Percentiles rank a stretch among this genome's conserved stretches.
Evolutionary conservation across 2,113 vertebrate species (phyloP).

Genomic region (Tautogolabrus adspersus): DNA sequence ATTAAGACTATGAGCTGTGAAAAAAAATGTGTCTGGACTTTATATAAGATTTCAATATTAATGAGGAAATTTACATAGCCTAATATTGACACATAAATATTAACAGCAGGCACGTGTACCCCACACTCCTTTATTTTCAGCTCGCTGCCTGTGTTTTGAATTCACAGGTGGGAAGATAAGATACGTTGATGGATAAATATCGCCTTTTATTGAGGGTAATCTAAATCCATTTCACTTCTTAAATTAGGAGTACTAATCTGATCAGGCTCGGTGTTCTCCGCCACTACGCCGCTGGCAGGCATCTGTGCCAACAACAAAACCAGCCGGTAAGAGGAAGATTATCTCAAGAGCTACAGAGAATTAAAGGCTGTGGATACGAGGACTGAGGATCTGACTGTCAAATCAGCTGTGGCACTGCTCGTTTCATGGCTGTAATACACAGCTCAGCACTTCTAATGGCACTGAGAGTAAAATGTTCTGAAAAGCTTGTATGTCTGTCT

Average conservation of each 20-base stretch:
- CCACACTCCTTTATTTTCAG: background rate
- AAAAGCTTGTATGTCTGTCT: conserved; percentile 2
- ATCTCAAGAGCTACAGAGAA: conserved; percentile 48
- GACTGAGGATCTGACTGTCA: conserved; percentile 36
- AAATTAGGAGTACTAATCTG: conserved; percentile 57
- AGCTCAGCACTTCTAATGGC: conserved; percentile 19
- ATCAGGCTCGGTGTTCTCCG: conserved; percentile 40
- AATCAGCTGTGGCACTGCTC: conserved; percentile 43
- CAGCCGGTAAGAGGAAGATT: conserved; percentile 34
- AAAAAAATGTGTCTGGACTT: background rate
- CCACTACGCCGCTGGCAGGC: conserved; percentile 30
- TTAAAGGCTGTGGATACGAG: conserved; percentile 23
- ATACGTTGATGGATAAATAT: conserved; percentile 5
- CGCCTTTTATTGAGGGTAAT: conserved; percentile 31
- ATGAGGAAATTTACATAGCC: conserved; percentile 24
- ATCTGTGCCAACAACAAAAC: conserved; percentile 31
- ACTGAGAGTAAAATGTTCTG: conserved; percentile 6
- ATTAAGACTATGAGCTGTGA: conserved; percentile 22
- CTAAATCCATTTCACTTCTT: conserved; percentile 37
- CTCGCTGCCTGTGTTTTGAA: conserved; percentile 2
- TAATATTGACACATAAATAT: conserved; percentile 1
- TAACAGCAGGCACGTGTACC: background rate
- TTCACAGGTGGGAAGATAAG: conserved; percentile 8
- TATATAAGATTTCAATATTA: conserved; percentile 22
- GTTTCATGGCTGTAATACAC: conserved; percentile 20